Percentiles rank a stretch among this genome's conserved stretches.
These are phyloP conservation scores for Saccostrea glomerata DNA, from an alignment of 1,140 invertebrate species.

Conservation along the genomic window DNA sequence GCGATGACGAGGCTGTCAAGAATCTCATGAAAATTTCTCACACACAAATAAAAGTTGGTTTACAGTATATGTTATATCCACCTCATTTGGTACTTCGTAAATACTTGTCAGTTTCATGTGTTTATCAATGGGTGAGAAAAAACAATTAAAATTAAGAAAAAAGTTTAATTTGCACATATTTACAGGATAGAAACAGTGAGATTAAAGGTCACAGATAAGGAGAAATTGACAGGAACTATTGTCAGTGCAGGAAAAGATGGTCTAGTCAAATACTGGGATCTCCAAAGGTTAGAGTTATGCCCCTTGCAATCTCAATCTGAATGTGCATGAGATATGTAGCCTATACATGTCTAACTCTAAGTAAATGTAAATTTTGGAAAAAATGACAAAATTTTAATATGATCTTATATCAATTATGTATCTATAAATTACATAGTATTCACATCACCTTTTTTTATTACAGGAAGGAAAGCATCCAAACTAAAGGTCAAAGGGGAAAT, in stretches of 20 bases:
- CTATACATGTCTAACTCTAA: no score
- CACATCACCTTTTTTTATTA: constrained; percentile 23
- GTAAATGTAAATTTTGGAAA: background rate
- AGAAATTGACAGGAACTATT: constrained; percentile 63
- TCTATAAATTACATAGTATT: no score
- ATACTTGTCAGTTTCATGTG: no score
- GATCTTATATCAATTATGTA: no score
- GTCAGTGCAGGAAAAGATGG: constrained; percentile 73
- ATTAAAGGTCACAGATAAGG: constrained; percentile 63
- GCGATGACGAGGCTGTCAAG: no score
- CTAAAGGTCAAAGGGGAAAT: constrained; percentile 61
- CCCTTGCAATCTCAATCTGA: background rate
- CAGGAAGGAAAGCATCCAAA: constrained; percentile 70
- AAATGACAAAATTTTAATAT: background rate
- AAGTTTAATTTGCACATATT: background rate
- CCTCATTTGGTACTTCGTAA: no score
- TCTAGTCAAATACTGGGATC: constrained; percentile 73
- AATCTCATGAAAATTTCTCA: no score
- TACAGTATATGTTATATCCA: no score
- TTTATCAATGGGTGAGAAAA: no score
- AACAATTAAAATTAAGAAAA: background rate
- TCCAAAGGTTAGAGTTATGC: constrained; percentile 60
- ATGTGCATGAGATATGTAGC: no score
- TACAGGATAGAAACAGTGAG: constrained; percentile 71
- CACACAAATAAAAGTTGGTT: no score